Conservation (phyloP, 37 sponge, comb jelly and placozoan genomes). For the Theonella swinhoei region DNA sequence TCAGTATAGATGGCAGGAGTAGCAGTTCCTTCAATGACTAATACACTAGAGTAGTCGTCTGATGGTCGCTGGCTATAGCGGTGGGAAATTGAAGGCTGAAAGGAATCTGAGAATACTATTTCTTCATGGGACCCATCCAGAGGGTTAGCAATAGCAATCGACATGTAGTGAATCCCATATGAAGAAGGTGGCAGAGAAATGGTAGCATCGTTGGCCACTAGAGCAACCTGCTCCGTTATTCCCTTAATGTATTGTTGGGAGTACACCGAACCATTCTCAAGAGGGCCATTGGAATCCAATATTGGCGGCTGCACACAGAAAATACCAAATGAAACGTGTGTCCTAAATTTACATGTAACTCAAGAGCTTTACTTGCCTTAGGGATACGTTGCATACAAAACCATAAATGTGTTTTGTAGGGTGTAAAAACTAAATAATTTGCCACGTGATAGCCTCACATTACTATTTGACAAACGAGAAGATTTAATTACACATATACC, state of each 20-base stretch:
- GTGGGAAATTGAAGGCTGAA: slow-evolving; percentile 43
- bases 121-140: slow-evolving; percentile 48
- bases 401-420: too few relatives aligned
- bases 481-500: slow-evolving; percentile 7
- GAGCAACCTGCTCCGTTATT: slow-evolving; percentile 37
- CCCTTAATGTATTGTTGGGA: slow-evolving; percentile 49
- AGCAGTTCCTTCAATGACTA: slow-evolving; percentile 49
- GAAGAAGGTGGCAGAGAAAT: slow-evolving; percentile 26
- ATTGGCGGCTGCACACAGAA: slow-evolving; percentile 20
- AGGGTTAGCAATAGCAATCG: slow-evolving; percentile 17
- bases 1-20: slow-evolving; percentile 42
- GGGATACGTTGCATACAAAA: too few relatives aligned
- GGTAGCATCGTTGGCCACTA: slow-evolving; percentile 17
- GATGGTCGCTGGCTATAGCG: not conserved
- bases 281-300: slow-evolving; percentile 48
- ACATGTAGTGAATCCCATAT: slow-evolving; percentile 53
- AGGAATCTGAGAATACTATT: slow-evolving; percentile 1
- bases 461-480: too few relatives aligned
- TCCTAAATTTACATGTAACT: too few relatives aligned
- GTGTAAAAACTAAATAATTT: too few relatives aligned
- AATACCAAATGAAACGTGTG: not conserved
- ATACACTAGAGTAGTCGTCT: slow-evolving; percentile 7
- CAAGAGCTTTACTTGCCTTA: too few relatives aligned
- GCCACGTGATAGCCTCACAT: not conserved
- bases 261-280: slow-evolving; percentile 2